Base-by-base conservation (phyloP, 2,113 vertebrate species). In the Chamaetylas fuelleborni region DNA sequence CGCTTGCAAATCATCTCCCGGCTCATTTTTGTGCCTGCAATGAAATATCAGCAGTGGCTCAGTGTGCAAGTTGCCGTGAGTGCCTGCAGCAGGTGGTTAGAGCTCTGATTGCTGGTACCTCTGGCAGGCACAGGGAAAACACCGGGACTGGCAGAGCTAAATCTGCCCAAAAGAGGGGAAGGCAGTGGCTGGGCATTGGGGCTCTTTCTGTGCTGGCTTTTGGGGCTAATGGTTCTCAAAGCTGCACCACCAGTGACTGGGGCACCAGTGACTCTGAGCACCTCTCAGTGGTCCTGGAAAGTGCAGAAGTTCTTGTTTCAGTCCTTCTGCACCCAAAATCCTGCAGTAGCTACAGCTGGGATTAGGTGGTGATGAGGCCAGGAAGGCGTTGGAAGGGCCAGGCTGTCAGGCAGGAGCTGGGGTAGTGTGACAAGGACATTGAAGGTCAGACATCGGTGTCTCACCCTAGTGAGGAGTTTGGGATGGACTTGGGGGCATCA, bases 1-100 rank as follows among this genome's bases (percentile, higher is more conserved):
- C 4, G 7, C 95, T 90, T 80, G 90, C 93, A 90, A 88, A 86
- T 96, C 85, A 96, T 90, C 74, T 79, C 85, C 64, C 9, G 17
- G 67, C 87, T 88, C 82, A 4, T 66, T 95, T 86, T 18, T 90
- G 93, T 51, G 86, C 95, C 92, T 90, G 85, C 76, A 25, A 60
- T 92, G 92, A 86, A 96, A 62, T 90, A 90, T 60, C 73, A 94
- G 94, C 51, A 66, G 83, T 80, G 38, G 8, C 81, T 90, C 9
- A 42, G 88, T 57, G 80, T 88, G 85, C 42, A 54, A 90, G 82
- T 66, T 24, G 73, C 93, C 1, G 9, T 45, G 22, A 54, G 87
- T 43, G 91, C 86, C 92, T 79, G 90, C 81, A 48, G 90, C 78
- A 60, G 79, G 95, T 56, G 83, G 64, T 70, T 58, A 73, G 81